Conservation (phyloP, 2,888 invertebrate species). For the Spicauda simplicius region DNA sequence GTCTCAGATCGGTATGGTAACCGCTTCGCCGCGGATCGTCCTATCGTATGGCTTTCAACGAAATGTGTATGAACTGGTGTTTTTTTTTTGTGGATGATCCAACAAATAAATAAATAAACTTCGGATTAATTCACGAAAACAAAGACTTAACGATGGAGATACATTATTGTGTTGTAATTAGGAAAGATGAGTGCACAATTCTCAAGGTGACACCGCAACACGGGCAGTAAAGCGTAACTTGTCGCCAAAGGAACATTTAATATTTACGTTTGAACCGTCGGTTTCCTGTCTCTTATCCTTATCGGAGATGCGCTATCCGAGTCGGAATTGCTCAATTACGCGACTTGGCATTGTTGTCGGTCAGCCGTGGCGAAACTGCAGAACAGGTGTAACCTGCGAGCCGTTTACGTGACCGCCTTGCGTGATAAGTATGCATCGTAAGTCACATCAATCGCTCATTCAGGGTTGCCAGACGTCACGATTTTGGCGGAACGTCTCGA, state of each 20-base stretch:
- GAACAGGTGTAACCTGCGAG: conserved; percentile 70
- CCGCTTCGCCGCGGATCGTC: too few species aligned
- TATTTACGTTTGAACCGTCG: conserved; percentile 48
- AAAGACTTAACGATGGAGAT: too few species aligned
- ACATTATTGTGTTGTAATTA: conserved; percentile 8
- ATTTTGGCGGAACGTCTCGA: too few species aligned
- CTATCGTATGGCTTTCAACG: too few species aligned
- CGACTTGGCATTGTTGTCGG: conserved; percentile 72
- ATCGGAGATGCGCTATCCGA: conserved; percentile 70
- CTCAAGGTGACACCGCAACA: conserved; percentile 14
- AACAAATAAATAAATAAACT: too few species aligned
- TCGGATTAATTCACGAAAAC: too few species aligned
- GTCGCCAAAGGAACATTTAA: conserved; percentile 35
- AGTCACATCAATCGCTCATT: conserved; percentile 42
- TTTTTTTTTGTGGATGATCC: too few species aligned
- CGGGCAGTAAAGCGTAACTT: conserved; percentile 37
- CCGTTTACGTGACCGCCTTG: conserved; percentile 66
- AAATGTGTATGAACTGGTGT: too few species aligned
- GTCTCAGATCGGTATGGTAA: too few species aligned
- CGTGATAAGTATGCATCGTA: conserved; percentile 48
- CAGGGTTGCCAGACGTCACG: too few species aligned
- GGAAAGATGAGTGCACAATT: conserved; percentile 11
- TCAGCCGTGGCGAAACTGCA: conserved; percentile 68
- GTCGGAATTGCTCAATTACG: conserved; percentile 74
- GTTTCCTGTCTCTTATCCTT: conserved; percentile 71